Conservation (phyloP, 2,797 vertebrate genomes). For the Argentina silus region DNA sequence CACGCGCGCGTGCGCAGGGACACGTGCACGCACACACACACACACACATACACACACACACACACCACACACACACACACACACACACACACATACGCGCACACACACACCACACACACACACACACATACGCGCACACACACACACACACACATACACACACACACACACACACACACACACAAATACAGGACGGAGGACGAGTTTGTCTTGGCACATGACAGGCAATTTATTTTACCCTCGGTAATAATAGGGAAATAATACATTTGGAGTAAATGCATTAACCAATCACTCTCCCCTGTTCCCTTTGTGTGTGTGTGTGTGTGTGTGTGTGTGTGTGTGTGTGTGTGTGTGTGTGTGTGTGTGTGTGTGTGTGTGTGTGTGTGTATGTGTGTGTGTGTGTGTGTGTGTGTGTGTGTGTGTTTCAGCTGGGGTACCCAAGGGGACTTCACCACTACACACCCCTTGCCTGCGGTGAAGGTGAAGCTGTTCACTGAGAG, state of each 20-base stretch:
- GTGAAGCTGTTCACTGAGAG: constrained; percentile 98
- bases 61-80: too few relatives aligned
- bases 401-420: constrained; percentile 18
- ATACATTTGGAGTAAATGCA: too few relatives aligned
- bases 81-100: neutral
- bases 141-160: neutral
- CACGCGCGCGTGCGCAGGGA: too few relatives aligned
- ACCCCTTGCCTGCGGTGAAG: constrained; percentile 95
- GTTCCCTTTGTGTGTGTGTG: too few relatives aligned
- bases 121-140: neutral
- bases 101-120: too few relatives aligned
- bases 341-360: constrained; percentile 1
- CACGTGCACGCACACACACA: too few relatives aligned
- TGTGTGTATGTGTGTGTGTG: constrained; percentile 3
- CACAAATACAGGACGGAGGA: too few relatives aligned
- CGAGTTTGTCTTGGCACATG: too few relatives aligned
- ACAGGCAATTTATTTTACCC: too few relatives aligned
- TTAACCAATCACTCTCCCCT: neutral
- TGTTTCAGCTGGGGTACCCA: constrained; percentile 94
- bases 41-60: too few relatives aligned
- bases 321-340: constrained; percentile 17
- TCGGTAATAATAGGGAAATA: too few relatives aligned
- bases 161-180: neutral
- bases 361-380: neutral
- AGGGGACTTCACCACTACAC: constrained; percentile 96